Conservation (phyloP, 53 echinoderm and acorn worm species). For the Paelopatides confundens region DNA sequence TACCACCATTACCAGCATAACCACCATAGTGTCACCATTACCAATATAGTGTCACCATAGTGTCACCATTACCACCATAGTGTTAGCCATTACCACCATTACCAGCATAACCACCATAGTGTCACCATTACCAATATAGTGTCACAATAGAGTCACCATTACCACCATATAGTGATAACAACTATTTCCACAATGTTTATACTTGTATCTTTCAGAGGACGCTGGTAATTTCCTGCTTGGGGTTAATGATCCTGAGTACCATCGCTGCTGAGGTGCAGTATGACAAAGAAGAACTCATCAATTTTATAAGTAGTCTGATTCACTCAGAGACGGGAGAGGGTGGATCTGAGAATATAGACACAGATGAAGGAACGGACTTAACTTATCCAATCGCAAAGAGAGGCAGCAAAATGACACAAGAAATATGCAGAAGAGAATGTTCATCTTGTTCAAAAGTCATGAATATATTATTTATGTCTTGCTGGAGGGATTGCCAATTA, state of each 20-base stretch:
- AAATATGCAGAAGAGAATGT: constrained; percentile 28
- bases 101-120: no score
- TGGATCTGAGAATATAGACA: not conserved
- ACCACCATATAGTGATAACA: no score
- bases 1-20: no score
- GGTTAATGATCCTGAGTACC: constrained; percentile 11
- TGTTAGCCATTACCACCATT: no score
- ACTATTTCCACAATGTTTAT: no score
- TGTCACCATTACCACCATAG: no score
- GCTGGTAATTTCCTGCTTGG: constrained; percentile 6
- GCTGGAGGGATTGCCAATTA: constrained; percentile 3
- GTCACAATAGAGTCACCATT: no score
- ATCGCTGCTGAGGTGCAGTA: constrained; percentile 18
- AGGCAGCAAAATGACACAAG: not conserved
- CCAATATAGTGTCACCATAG: no score
- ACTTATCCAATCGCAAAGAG: not conserved
- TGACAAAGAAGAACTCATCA: constrained; percentile 1
- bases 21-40: no score
- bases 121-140: no score
- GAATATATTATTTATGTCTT: constrained; percentile 24
- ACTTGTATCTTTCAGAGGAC: not conserved
- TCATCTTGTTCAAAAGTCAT: constrained; percentile 11
- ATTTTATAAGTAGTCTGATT: not conserved
- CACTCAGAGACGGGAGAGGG: not conserved
- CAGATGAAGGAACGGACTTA: not conserved